Conservation (phyloP, 2,888 invertebrate genomes). For the Polietes domitor region DNA sequence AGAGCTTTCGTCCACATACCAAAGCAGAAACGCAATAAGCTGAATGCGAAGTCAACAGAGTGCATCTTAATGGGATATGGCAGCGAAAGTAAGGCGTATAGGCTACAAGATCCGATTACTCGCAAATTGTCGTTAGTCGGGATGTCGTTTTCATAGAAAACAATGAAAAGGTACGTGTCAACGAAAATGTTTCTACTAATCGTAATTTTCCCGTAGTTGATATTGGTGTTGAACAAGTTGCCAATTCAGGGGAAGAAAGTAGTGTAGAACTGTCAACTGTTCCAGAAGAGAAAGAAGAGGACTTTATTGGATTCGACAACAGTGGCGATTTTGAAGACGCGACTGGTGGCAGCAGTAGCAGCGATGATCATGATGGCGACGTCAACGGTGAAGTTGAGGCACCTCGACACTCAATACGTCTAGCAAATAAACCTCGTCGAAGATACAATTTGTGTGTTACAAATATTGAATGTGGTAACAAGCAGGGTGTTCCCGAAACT, state of each 20-base stretch:
- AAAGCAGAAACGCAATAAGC: not conserved
- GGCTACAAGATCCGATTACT: constrained; percentile 25
- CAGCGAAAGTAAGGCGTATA: constrained; percentile 32
- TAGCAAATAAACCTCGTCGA: too few relatives aligned
- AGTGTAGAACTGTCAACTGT: constrained; percentile 3
- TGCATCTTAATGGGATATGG: constrained; percentile 3
- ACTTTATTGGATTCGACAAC: constrained; percentile 6
- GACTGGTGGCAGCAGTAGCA: not conserved
- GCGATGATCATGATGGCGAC: not conserved
- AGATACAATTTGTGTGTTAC: too few relatives aligned
- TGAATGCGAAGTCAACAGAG: not conserved
- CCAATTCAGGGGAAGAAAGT: constrained; percentile 14
- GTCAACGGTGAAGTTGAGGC: not conserved
- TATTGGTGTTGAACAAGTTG: not conserved
- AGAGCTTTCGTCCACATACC: constrained; percentile 62
- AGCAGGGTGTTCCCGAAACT: not conserved
- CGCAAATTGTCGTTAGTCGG: constrained; percentile 1
- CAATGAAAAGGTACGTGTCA: not conserved
- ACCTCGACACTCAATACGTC: not conserved
- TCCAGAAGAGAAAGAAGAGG: not conserved
- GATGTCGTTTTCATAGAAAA: not conserved
- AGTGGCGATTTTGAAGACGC: not conserved
- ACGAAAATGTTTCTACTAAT: not conserved
- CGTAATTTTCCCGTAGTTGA: constrained; percentile 2
- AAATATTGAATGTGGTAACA: too few relatives aligned